Evolutionary conservation across 2,797 vertebrate species (phyloP), one percentile per base, ranked within the genome.

Genomic region (Clarias pachynema): DNA sequence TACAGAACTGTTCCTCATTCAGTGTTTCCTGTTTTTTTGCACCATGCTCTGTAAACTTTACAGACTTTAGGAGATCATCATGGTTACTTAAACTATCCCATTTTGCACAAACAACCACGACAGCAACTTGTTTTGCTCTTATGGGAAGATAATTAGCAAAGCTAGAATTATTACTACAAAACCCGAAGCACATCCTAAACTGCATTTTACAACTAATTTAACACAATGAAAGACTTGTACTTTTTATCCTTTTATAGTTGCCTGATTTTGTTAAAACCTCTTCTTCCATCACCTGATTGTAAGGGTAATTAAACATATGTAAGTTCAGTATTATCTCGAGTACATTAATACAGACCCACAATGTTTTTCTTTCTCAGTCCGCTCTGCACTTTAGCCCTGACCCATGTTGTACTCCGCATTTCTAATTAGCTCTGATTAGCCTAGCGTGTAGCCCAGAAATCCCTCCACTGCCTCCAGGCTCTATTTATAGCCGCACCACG

Each of bases 391-490:
- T 3, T 5, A 16, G 26, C 26, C 31, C 65, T 37, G 79, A 73
- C 68, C 62, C 69, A 56, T 79, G 75, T 81, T 60, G 78, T 81
- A n/a, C 68, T 31, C 56, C 20, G 1, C 69, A 12, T 66, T 81
- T 79, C 56, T 88, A 85, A 88, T 88, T 77, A 88, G 83, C 70
- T 79, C 81, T 68, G 83, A 86, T 82, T 82, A 75, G 84, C 82
- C 84, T 87, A 57, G 37, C 57, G 53, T 83, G 85, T 79, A 29
- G 1, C 69, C 68, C 60, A 82, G 37, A 84, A 87, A 89, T 87
- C 84, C 77, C 86, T 84, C 72, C 49, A 1, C 80, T 79, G 70
- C 86, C 81, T 84, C 78, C n/a, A 8, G 8, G 37, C 10, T 79
- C 84, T 87, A 70, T 89, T 86, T 86, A 84, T 77, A 89, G 68